phyloP scores from a whole-genome alignment of 2,113 vertebrate genomes.

The Opisthocomus hoazin region DNA sequence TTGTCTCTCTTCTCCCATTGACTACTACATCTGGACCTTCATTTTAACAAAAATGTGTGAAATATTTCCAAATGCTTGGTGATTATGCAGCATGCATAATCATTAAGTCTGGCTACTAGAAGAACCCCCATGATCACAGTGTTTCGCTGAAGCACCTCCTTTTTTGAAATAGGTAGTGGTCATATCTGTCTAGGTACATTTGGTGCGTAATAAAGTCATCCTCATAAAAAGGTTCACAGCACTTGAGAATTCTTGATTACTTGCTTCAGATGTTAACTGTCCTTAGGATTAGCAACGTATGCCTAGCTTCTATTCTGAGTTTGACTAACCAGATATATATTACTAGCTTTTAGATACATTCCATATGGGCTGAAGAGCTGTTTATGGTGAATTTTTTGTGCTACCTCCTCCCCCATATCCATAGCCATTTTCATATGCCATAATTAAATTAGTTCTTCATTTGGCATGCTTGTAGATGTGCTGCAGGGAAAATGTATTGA shows the following conservation, averaged over 20 bases:
- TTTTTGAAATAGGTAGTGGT: neutral
- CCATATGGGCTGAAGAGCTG: neutral
- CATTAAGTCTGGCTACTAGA: neutral
- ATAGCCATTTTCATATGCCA: neutral
- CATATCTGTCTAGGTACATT: neutral
- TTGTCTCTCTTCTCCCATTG: neutral
- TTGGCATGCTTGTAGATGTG: neutral
- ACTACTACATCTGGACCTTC: neutral
- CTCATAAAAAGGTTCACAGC: neutral
- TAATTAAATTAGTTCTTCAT: slow-evolving; percentile 1
- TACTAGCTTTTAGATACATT: neutral
- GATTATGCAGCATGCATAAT: neutral
- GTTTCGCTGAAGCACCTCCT: neutral
- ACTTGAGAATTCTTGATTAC: neutral
- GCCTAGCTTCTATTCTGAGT: neutral
- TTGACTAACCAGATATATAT: neutral
- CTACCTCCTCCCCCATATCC: neutral
- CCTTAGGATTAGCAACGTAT: neutral
- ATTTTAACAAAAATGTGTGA: neutral
- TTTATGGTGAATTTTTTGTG: neutral
- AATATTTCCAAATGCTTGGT: neutral
- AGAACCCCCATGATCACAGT: neutral
- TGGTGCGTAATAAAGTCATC: neutral
- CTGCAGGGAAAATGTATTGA: neutral
- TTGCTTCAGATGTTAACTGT: neutral